phyloP scores from a whole-genome alignment of 2,888 invertebrate species.

The Colletes collaris region DNA sequence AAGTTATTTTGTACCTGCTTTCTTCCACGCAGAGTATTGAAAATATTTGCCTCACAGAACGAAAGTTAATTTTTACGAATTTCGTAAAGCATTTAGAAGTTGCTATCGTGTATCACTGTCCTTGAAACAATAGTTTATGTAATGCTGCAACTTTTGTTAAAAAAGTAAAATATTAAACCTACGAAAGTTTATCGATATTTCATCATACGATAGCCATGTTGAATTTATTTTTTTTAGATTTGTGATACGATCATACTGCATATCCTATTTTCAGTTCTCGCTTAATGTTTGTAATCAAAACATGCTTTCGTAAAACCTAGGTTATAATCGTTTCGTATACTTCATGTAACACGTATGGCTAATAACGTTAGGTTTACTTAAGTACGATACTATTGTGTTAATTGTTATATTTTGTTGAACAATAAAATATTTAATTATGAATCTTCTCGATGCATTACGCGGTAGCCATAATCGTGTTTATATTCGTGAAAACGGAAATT shows the following conservation, averaged over 20 bases:
- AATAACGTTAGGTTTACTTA: slow-evolving; percentile 61
- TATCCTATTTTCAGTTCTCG: slow-evolving; percentile 31
- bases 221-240: slow-evolving; percentile 43
- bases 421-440: slow-evolving; percentile 78
- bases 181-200: slow-evolving; percentile 2
- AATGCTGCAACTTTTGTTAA: slow-evolving; percentile 5
- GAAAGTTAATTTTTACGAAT: slow-evolving; percentile 10
- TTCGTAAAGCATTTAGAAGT: slow-evolving; percentile 3
- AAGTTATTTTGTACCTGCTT: slow-evolving; percentile 69
- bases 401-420: slow-evolving; percentile 79
- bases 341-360: slow-evolving; percentile 41
- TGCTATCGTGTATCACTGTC: slow-evolving; percentile 11
- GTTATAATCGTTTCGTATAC: slow-evolving; percentile 43
- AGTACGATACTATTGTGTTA: slow-evolving; percentile 61
- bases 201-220: slow-evolving; percentile 26
- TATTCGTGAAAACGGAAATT: neutral
- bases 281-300: slow-evolving; percentile 41
- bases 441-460: neutral
- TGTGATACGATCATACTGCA: slow-evolving; percentile 33
- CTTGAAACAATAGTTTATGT: neutral
- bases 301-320: slow-evolving; percentile 49
- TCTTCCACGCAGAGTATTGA: slow-evolving; percentile 49
- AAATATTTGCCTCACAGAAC: slow-evolving; percentile 17
- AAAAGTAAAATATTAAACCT: neutral
- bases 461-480: neutral